These are phyloP conservation scores for Sebastes oblongus DNA, from an alignment of 2,797 vertebrate species.

Conservation along the genomic window DNA sequence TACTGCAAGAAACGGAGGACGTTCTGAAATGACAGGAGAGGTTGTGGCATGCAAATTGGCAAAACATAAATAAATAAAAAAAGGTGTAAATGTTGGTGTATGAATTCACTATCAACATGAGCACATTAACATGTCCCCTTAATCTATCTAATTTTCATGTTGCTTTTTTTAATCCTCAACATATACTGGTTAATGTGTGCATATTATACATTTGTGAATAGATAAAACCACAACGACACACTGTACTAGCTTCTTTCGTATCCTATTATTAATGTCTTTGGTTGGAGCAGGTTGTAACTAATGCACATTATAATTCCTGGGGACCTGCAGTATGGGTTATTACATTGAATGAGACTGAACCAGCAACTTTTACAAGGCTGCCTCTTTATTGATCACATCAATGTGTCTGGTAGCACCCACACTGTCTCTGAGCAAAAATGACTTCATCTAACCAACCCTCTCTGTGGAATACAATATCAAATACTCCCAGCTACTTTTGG, in stretches of 20 bases:
- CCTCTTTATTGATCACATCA: not conserved
- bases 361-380: not conserved
- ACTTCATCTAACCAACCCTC: not conserved
- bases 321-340: not conserved
- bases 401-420: not conserved
- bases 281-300: not conserved
- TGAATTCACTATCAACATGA: not conserved
- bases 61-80: not conserved
- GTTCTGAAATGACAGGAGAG: not conserved
- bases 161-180: not conserved
- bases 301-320: not conserved
- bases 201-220: not conserved
- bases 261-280: not conserved
- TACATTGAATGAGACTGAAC: not conserved
- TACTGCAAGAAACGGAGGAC: too few relatives aligned
- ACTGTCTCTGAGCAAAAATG: not conserved
- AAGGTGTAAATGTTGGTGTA: not conserved
- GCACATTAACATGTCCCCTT: too few relatives aligned
- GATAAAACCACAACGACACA: not conserved
- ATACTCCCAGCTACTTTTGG: not conserved
- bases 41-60: not conserved
- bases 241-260: not conserved
- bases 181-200: not conserved
- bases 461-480: not conserved
- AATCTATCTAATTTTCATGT: too few relatives aligned